These are phyloP conservation scores for Phataginus tetradactyla DNA, from an alignment of 2,797 vertebrate species.

Conservation along the genomic window DNA sequence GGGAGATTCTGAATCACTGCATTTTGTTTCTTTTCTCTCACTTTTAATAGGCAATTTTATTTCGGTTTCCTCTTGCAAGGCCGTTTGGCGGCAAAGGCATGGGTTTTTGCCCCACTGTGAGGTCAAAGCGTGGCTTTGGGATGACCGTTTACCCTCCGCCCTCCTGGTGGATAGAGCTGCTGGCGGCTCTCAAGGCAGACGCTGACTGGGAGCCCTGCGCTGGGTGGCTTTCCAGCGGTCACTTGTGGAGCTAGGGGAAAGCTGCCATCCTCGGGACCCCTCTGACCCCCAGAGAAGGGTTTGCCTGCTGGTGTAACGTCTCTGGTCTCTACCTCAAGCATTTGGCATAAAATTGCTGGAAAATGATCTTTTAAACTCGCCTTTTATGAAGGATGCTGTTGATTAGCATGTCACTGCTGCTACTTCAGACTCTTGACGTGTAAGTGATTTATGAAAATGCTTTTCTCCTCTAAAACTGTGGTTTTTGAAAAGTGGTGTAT, in stretches of 20 bases:
- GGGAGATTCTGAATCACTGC: background rate
- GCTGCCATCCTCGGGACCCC: background rate
- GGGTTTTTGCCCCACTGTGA: background rate
- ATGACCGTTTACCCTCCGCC: background rate
- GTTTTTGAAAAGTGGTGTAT: background rate
- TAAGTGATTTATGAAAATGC: background rate
- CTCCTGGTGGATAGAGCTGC: background rate
- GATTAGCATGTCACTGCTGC: background rate
- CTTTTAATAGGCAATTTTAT: constrained; percentile 19
- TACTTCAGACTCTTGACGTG: background rate
- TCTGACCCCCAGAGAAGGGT: background rate
- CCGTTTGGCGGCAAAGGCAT: background rate
- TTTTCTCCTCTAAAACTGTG: background rate
- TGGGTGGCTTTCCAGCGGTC: background rate
- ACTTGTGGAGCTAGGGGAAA: background rate
- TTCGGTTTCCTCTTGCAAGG: constrained; percentile 46
- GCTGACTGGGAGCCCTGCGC: background rate
- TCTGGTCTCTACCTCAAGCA: background rate
- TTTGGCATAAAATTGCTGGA: background rate
- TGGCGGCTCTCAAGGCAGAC: background rate
- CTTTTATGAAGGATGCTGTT: background rate
- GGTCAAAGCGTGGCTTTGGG: background rate
- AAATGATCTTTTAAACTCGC: background rate
- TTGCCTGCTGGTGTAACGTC: background rate
- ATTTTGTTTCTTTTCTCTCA: background rate